Percentiles rank a stretch among this genome's conserved stretches.
phyloP scores from a whole-genome alignment of 2,797 vertebrate species.

The Spinibarbus caldwelli region DNA sequence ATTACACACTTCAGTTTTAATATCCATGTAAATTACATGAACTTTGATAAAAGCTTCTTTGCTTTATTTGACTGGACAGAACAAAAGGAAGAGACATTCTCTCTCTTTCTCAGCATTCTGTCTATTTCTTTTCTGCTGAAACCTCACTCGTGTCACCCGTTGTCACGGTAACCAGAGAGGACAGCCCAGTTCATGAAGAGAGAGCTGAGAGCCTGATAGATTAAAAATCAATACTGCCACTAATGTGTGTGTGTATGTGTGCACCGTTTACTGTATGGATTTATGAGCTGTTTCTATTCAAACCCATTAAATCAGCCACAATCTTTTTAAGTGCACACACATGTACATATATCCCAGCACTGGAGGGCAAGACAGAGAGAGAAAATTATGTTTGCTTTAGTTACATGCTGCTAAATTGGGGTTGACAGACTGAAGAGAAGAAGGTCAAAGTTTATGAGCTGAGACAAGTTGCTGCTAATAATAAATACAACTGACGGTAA shows the following conservation, averaged over 20 bases:
- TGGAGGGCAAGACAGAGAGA: not conserved
- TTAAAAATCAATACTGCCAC: slow-evolving; percentile 45
- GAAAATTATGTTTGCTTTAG: not conserved
- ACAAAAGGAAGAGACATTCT: not conserved
- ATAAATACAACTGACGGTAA: slow-evolving; percentile 25
- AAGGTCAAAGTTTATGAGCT: slow-evolving; percentile 31
- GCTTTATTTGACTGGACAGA: not conserved
- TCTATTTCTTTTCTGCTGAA: slow-evolving; percentile 6
- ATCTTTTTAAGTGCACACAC: slow-evolving; percentile 7
- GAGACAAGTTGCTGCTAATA: slow-evolving; percentile 20
- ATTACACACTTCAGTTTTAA: not conserved
- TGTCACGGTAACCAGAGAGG: slow-evolving; percentile 35
- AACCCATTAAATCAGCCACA: slow-evolving; percentile 12
- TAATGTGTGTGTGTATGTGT: not conserved
- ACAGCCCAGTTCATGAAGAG: slow-evolving; percentile 18
- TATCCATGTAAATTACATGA: not conserved
- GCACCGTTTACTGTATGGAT: slow-evolving; percentile 3
- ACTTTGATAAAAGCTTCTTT: not conserved
- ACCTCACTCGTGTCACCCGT: not conserved
- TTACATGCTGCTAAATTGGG: slow-evolving; percentile 14
- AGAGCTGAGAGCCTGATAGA: slow-evolving; percentile 27
- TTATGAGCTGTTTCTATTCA: slow-evolving; percentile 19
- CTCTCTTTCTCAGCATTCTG: not conserved
- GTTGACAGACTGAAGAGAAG: not conserved
- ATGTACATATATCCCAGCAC: not conserved